These are phyloP conservation scores for Hecatera dysodea DNA, from an alignment of 2,888 invertebrate genomes.

Conservation along the genomic window DNA sequence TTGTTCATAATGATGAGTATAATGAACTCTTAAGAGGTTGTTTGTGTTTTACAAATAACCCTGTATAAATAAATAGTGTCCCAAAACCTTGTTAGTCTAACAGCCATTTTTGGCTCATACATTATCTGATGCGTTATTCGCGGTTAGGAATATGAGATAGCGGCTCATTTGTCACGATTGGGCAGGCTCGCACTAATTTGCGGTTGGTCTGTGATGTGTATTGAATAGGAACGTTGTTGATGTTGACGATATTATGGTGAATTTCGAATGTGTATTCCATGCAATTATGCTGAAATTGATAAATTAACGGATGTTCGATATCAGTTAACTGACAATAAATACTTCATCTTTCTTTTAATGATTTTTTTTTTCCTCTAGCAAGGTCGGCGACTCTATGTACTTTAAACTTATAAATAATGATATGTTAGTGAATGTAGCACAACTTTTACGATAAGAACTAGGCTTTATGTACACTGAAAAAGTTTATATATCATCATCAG, in stretches of 20 bases:
- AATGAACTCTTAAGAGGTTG: no score
- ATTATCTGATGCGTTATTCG: conserved; percentile 38
- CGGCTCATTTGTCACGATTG: conserved; percentile 41
- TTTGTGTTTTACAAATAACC: no score
- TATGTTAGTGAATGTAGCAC: no score
- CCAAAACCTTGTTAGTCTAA: neutral
- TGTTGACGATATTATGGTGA: conserved; percentile 22
- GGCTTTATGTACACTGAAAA: no score
- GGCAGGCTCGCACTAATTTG: conserved; percentile 47
- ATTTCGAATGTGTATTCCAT: conserved; percentile 3
- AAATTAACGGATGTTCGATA: neutral
- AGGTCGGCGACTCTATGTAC: no score
- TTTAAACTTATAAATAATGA: no score
- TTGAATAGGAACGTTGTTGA: conserved; percentile 38
- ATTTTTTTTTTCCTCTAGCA: no score
- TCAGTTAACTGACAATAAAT: no score
- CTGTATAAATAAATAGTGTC: neutral
- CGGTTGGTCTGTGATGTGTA: conserved; percentile 39
- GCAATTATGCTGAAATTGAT: neutral
- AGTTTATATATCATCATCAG: no score
- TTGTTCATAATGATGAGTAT: no score
- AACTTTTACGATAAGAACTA: no score
- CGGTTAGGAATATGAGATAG: conserved; percentile 43
- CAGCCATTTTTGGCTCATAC: conserved; percentile 21
- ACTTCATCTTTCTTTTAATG: no score